Evolutionary conservation across 2,113 vertebrate genomes (phyloP).

Genomic region (Pungitius pungitius): DNA sequence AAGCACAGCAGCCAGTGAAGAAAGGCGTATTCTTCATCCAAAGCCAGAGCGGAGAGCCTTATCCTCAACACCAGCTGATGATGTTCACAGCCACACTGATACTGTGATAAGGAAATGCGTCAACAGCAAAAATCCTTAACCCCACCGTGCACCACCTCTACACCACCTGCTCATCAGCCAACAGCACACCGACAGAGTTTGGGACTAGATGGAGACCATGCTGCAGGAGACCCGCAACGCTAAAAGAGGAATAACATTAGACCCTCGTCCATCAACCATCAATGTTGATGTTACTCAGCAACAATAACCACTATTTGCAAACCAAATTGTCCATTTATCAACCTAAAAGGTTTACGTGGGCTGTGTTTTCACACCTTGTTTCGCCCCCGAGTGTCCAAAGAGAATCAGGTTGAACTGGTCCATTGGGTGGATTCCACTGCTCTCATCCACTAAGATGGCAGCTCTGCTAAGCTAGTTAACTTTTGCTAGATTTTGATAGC

Average conservation of each 20-base stretch:
- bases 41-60: not conserved
- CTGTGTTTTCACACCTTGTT: not conserved
- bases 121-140: too few species aligned
- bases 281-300: not conserved
- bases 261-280: not conserved
- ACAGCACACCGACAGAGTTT: not conserved
- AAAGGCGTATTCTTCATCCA: slow-evolving; percentile 6
- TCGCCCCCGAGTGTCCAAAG: not conserved
- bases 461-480: not conserved
- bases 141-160: too few species aligned
- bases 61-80: slow-evolving; percentile 6
- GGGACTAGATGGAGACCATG: not conserved
- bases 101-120: not conserved
- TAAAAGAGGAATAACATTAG: not conserved
- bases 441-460: not conserved
- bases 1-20: slow-evolving; percentile 31
- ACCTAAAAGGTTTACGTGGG: not conserved
- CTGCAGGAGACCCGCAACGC: not conserved
- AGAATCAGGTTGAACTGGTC: not conserved
- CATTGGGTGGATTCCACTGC: not conserved
- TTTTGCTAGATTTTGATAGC: not conserved
- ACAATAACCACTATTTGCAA: not conserved
- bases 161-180: not conserved
- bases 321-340: not conserved
- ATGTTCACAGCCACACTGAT: slow-evolving; percentile 15